phyloP scores from a whole-genome alignment of 2,888 invertebrate genomes.

The Aleiodes alternator region DNA sequence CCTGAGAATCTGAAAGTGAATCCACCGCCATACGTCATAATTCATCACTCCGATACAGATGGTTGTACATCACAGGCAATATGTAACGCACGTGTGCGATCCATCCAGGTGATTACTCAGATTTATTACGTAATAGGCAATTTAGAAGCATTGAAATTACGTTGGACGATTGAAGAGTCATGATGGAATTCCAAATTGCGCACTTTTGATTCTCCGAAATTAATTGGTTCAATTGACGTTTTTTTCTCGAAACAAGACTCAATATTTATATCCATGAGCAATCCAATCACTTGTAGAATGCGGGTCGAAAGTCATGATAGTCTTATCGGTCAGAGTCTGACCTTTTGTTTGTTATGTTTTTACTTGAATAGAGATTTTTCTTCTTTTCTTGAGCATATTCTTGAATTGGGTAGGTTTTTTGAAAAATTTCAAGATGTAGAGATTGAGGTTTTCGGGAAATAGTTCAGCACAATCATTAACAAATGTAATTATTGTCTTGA shows the following conservation, averaged over 20 bases:
- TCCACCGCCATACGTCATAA: slow-evolving; percentile 73
- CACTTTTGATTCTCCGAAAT: too few relatives aligned
- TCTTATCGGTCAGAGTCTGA: slow-evolving; percentile 9
- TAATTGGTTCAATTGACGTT: too few relatives aligned
- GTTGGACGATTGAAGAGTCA: neutral
- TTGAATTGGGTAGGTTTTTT: too few relatives aligned
- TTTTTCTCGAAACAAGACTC: too few relatives aligned
- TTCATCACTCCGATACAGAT: slow-evolving; percentile 75
- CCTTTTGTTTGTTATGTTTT: neutral
- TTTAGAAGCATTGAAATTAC: too few relatives aligned
- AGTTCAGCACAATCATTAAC: too few relatives aligned
- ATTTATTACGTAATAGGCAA: neutral
- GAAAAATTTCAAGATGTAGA: too few relatives aligned
- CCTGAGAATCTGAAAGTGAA: slow-evolving; percentile 54
- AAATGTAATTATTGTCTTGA: too few relatives aligned
- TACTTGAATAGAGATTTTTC: too few relatives aligned
- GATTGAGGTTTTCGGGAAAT: too few relatives aligned
- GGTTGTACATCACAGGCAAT: slow-evolving; percentile 68
- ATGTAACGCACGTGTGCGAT: slow-evolving; percentile 72
- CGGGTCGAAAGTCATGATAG: neutral
- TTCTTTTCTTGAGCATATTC: too few relatives aligned
- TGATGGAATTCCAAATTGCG: too few relatives aligned
- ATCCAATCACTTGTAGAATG: neutral
- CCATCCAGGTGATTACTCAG: slow-evolving; percentile 69
- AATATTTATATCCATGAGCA: neutral